Conservation (phyloP, 2,888 invertebrate genomes). For the Incurvaria masculella region DNA sequence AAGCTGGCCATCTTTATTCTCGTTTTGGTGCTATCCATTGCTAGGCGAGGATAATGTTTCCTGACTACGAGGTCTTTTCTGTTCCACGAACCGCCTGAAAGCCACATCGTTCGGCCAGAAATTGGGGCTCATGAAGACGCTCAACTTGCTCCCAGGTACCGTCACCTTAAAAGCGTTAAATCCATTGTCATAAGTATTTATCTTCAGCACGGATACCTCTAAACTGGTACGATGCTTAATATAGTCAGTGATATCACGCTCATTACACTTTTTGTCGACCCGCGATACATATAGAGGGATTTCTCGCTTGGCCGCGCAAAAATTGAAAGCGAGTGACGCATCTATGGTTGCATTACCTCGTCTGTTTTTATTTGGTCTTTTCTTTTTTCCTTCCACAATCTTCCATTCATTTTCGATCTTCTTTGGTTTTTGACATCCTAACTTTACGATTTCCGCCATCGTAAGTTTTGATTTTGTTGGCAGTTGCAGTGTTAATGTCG, state of each 20-base stretch:
- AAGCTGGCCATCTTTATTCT: no score
- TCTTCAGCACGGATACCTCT: background rate
- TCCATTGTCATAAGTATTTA: background rate
- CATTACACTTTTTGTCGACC: background rate
- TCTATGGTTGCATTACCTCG: background rate
- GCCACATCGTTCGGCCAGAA: no score
- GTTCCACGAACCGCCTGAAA: no score
- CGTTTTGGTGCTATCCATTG: no score
- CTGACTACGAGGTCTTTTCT: no score
- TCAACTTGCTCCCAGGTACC: background rate
- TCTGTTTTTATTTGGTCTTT: background rate
- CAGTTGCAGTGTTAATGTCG: no score
- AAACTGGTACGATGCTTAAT: background rate
- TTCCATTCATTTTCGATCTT: conserved; percentile 6
- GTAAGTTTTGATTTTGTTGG: no score
- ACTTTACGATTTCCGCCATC: no score
- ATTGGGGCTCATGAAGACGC: background rate
- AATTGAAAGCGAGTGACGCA: no score
- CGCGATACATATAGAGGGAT: background rate
- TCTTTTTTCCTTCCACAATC: background rate
- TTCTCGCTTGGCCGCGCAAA: background rate
- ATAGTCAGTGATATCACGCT: background rate
- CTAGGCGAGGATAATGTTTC: no score
- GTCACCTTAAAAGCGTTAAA: background rate
- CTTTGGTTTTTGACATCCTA: background rate